phyloP scores from a whole-genome alignment of 2,113 vertebrate species.

The Aplodontia rufa region DNA sequence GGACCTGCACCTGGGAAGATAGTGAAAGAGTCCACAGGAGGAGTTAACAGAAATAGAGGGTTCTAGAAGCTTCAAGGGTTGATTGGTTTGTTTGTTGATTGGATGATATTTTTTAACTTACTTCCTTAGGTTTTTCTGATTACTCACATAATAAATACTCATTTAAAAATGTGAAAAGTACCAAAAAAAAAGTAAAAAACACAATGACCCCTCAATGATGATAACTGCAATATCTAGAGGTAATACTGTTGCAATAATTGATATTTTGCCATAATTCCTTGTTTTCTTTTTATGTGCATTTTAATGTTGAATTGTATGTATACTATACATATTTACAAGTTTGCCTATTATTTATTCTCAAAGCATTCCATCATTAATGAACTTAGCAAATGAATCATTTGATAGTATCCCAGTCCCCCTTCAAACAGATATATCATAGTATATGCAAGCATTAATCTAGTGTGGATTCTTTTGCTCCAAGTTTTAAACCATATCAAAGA shows the following conservation, averaged over 20 bases:
- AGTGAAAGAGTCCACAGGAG: neutral
- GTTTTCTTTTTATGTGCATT: neutral
- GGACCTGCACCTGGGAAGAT: neutral
- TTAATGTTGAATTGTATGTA: constrained; percentile 6
- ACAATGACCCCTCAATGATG: neutral
- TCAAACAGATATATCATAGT: neutral
- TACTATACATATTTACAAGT: neutral
- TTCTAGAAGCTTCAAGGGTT: neutral
- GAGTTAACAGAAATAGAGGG: neutral
- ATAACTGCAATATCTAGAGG: neutral
- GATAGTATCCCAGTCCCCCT: constrained; percentile 13
- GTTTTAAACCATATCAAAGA: neutral
- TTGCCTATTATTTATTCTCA: neutral
- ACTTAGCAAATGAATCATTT: constrained; percentile 33
- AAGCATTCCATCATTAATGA: neutral
- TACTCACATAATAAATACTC: neutral
- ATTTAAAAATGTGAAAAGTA: neutral
- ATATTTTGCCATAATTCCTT: constrained; percentile 18
- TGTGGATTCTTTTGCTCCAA: neutral
- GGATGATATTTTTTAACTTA: neutral
- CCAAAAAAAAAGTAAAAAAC: neutral
- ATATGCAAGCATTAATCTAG: neutral
- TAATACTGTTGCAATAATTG: neutral
- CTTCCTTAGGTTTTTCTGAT: neutral
- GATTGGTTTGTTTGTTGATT: neutral